Conservation (phyloP, 35 echinoderm and acorn worm species). For the Acanthaster planci region DNA sequence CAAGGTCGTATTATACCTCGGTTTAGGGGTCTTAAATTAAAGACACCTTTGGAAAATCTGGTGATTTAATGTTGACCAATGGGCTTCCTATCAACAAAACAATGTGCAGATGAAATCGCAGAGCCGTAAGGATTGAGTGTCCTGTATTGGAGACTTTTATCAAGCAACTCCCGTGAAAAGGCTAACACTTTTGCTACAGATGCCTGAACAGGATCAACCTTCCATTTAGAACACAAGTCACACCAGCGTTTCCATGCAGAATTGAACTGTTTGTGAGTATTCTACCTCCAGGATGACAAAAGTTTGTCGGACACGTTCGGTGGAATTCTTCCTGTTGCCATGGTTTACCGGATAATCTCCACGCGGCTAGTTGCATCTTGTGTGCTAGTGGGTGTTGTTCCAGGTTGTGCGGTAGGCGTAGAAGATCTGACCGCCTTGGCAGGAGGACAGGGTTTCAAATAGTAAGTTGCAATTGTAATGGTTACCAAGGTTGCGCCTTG, state of each 20-base stretch:
- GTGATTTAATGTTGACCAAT: too few relatives aligned
- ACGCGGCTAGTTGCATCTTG: slow-evolving; percentile 17
- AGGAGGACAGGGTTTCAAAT: slow-evolving; percentile 6
- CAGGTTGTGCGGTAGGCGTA: background rate
- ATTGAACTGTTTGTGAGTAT: slow-evolving; percentile 25
- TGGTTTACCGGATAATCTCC: slow-evolving; percentile 17
- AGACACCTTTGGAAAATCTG: too few relatives aligned
- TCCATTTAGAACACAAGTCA: background rate
- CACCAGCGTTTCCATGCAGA: background rate
- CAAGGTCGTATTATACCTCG: too few relatives aligned
- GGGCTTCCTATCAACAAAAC: too few relatives aligned
- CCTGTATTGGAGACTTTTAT: background rate
- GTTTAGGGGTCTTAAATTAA: too few relatives aligned
- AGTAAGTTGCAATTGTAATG: slow-evolving; percentile 2
- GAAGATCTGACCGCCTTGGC: background rate
- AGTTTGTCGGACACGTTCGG: background rate
- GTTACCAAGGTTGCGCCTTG: slow-evolving; percentile 47
- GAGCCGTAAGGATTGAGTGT: too few relatives aligned
- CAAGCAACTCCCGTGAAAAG: slow-evolving; percentile 32
- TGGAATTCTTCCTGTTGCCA: background rate
- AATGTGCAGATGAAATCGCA: too few relatives aligned
- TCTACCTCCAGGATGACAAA: too few relatives aligned
- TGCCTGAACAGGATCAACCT: slow-evolving; percentile 37
- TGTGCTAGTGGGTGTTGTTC: slow-evolving; percentile 26
- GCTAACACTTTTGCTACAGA: slow-evolving; percentile 16